Evolutionary conservation across 2,797 vertebrate genomes (phyloP).

Genomic region (Sebastes alutus): DNA sequence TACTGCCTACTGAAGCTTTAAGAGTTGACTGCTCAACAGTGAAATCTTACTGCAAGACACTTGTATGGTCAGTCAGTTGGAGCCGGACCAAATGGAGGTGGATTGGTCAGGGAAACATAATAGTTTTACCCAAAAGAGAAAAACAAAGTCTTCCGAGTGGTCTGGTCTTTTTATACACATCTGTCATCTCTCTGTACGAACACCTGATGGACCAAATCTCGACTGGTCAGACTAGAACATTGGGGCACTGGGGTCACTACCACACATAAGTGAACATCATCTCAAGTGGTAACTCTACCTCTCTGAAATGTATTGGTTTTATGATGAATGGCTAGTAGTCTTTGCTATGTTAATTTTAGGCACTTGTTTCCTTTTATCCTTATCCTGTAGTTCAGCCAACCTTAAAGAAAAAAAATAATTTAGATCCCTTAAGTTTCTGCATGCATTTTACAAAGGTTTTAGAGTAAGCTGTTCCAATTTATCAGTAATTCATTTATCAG

Average conservation of each 20-base stretch:
- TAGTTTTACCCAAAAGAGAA: neutral
- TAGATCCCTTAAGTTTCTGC: neutral
- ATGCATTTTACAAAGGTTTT: neutral
- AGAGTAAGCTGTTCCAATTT: neutral
- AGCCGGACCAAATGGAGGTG: neutral
- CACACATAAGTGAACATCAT: neutral
- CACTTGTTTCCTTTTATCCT: neutral
- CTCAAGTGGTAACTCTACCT: neutral
- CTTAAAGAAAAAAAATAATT: neutral
- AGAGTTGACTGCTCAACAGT: neutral
- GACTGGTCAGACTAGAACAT: neutral
- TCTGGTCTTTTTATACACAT: neutral
- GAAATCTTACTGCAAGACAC: neutral
- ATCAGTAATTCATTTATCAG: neutral
- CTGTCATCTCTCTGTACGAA: neutral
- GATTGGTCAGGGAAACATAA: neutral
- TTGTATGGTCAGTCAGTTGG: neutral
- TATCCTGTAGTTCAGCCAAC: neutral
- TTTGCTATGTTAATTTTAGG: neutral
- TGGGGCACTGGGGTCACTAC: neutral
- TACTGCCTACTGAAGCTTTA: too few species aligned
- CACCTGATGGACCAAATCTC: neutral
- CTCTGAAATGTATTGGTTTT: neutral
- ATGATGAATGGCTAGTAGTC: neutral
- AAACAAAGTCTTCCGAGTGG: neutral